Conservation (phyloP, 2,113 vertebrate genomes). For the Pholis gunnellus region DNA sequence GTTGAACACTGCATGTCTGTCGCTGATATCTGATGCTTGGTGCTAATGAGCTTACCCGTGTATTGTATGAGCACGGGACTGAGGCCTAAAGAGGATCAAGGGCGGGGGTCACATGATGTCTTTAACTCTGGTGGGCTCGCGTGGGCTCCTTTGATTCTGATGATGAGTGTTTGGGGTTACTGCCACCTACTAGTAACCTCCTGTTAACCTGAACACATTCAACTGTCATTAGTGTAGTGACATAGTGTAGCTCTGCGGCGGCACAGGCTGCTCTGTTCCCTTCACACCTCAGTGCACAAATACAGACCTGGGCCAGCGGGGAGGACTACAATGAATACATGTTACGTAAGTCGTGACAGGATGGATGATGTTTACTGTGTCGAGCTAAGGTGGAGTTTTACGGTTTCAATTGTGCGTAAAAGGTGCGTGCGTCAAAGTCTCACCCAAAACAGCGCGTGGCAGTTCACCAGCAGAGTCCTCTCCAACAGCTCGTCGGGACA, state of each 20-base stretch:
- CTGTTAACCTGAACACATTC: not conserved
- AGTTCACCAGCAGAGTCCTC: slow-evolving; percentile 82
- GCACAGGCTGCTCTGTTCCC: slow-evolving; percentile 27
- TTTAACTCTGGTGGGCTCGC: slow-evolving; percentile 2
- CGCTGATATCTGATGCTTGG: not conserved
- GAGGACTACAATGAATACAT: not conserved
- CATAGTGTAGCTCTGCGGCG: not conserved
- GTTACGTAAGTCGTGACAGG: slow-evolving; percentile 56
- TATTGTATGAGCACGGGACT: slow-evolving; percentile 14
- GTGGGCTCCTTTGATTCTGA: not conserved
- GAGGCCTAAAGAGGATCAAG: slow-evolving; percentile 49
- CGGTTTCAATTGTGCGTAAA: slow-evolving; percentile 22
- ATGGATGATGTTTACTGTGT: not conserved
- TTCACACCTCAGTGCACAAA: slow-evolving; percentile 61
- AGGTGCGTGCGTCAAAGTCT: slow-evolving; percentile 32
- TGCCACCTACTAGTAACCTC: not conserved
- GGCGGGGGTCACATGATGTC: slow-evolving; percentile 51
- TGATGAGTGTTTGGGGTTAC: not conserved
- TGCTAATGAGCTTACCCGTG: slow-evolving; percentile 36
- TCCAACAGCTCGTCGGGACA: slow-evolving; percentile 83
- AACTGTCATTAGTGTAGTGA: not conserved
- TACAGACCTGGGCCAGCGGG: slow-evolving; percentile 5
- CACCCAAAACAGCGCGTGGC: slow-evolving; percentile 85
- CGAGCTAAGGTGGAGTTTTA: not conserved
- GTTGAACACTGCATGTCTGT: not conserved